A percentile compares a stretch with the other conserved stretches of the same genome.
phyloP scores from a whole-genome alignment of 2,888 invertebrate species.

The Drosophila histrio region DNA sequence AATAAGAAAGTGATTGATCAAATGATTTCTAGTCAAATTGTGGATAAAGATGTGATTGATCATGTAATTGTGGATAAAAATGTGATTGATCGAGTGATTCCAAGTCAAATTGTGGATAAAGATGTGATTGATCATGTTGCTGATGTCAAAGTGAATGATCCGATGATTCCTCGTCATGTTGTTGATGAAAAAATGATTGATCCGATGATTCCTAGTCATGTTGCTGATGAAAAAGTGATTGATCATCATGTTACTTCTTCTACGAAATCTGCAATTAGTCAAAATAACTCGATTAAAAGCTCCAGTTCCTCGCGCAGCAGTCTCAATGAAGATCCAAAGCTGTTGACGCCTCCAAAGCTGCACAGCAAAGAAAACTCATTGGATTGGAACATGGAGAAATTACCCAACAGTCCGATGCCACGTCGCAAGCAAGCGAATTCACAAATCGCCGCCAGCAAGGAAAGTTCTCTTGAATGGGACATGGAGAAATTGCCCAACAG shows the following conservation, averaged over 20 bases:
- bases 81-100: conserved; percentile 37
- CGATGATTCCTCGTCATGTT: conserved; percentile 58
- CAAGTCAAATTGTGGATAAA: conserved; percentile 54
- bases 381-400: conserved; percentile 74
- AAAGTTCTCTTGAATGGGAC: conserved; percentile 75
- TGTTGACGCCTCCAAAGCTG: conserved; percentile 43
- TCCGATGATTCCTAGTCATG: too few species aligned
- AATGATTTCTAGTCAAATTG: conserved; percentile 57
- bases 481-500: conserved; percentile 80
- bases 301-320: conserved; percentile 56
- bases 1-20: conserved; percentile 32
- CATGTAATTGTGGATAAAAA: conserved; percentile 44
- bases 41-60: conserved; percentile 44
- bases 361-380: conserved; percentile 65
- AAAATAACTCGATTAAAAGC: conserved; percentile 44
- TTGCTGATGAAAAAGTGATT: too few species aligned
- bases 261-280: conserved; percentile 11
- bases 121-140: conserved; percentile 29
- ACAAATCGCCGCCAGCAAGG: conserved; percentile 38
- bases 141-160: conserved; percentile 33
- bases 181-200: conserved; percentile 49
- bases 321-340: conserved; percentile 41
- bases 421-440: conserved; percentile 47
- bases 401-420: conserved; percentile 77
- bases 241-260: too few species aligned